Evolutionary conservation across 30 jellyfish, hydroid and myxozoan species (phyloP).

Genomic region (Aurelia aurita complex sp. Pacific): DNA sequence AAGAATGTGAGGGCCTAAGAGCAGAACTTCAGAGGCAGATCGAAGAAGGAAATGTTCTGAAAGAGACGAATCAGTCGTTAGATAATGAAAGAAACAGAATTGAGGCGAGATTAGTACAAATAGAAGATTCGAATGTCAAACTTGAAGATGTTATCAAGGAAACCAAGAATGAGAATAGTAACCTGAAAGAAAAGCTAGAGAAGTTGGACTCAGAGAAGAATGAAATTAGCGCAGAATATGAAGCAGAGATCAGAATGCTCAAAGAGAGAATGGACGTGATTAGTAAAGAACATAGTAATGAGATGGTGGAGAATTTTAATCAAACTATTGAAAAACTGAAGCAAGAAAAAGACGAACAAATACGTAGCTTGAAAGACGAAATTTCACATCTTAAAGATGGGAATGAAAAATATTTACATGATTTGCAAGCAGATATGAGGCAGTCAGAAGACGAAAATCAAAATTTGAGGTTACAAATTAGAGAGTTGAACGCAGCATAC

Average conservation of each 20-base stretch:
- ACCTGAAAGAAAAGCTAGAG: slow-evolving; percentile 8
- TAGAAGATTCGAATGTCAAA: neutral
- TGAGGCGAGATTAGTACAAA: neutral
- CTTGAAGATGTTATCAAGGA: slow-evolving; percentile 4
- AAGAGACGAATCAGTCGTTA: neutral
- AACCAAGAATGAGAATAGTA: neutral
- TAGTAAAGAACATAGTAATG: slow-evolving; percentile 37
- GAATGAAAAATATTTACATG: slow-evolving; percentile 48
- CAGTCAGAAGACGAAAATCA: slow-evolving; percentile 70
- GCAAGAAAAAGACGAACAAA: slow-evolving; percentile 60
- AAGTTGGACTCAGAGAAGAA: slow-evolving; percentile 2
- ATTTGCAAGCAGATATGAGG: slow-evolving; percentile 63
- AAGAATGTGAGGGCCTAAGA: slow-evolving; percentile 24
- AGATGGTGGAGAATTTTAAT: slow-evolving; percentile 40
- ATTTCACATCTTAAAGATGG: slow-evolving; percentile 53
- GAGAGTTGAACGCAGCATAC: slow-evolving; percentile 22
- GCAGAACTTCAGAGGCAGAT: slow-evolving; percentile 2
- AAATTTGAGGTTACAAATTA: slow-evolving; percentile 22
- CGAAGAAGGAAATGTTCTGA: slow-evolving; percentile 5
- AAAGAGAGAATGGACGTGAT: slow-evolving; percentile 47
- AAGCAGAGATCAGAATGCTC: slow-evolving; percentile 32
- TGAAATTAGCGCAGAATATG: slow-evolving; percentile 8
- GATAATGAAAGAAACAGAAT: slow-evolving; percentile 20
- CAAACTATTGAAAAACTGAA: slow-evolving; percentile 42
- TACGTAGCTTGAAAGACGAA: slow-evolving; percentile 52